A percentile compares a stretch with the other conserved stretches of the same genome.
These are phyloP conservation scores for Catamblyrhynchus diadema DNA, from an alignment of 2,797 vertebrate genomes.

Conservation along the genomic window DNA sequence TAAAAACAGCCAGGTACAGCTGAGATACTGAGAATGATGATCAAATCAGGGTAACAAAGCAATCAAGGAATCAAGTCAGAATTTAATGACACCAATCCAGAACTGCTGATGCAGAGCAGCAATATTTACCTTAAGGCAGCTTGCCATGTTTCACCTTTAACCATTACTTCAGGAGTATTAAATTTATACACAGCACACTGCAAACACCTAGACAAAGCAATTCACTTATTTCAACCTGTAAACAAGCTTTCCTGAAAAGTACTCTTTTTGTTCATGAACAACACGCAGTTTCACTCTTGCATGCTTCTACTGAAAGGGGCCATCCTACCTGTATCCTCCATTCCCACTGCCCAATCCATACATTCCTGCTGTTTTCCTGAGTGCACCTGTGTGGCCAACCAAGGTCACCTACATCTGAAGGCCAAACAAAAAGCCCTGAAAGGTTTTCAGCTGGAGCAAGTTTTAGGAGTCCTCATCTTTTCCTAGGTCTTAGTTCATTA, in stretches of 20 bases:
- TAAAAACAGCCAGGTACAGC: not conserved
- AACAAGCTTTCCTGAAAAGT: not conserved
- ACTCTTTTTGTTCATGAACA: not conserved
- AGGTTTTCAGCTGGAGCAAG: not conserved
- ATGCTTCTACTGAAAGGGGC: not conserved
- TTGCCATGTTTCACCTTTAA: not conserved
- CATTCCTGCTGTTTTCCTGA: not conserved
- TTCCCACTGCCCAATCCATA: not conserved
- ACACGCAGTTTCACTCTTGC: not conserved
- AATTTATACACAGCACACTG: not conserved
- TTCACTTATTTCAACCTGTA: not conserved
- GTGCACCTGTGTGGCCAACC: not conserved
- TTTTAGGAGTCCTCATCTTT: not conserved
- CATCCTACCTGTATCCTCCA: not conserved
- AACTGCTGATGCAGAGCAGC: not conserved
- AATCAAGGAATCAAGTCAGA: not conserved
- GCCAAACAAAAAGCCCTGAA: not conserved
- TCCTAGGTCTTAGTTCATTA: not conserved
- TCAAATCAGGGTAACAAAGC: not conserved
- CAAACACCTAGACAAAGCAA: not conserved
- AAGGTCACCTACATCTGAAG: not conserved
- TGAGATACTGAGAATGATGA: not conserved
- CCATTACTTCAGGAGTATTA: not conserved
- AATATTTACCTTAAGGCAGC: not conserved
- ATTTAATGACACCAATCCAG: not conserved